Evolutionary conservation across 2,797 vertebrate genomes (phyloP), one percentile per base, ranked within the genome.

Genomic region (Anguilla megastoma): DNA sequence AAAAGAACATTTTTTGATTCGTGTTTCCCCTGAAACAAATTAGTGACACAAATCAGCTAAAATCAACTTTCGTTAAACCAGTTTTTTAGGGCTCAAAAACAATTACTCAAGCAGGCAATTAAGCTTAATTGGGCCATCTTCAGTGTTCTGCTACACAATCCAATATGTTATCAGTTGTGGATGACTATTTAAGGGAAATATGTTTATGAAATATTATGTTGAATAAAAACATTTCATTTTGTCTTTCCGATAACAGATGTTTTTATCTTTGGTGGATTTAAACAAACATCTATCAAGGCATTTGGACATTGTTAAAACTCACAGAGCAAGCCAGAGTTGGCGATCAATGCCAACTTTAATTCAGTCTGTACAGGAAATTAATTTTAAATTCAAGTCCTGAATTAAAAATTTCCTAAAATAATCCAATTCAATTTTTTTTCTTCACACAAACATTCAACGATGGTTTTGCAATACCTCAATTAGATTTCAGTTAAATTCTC

Each of bases 301-400:
- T 66, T n/a, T 66, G 21, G 5, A 27, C 63, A n/a, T 14, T 0
- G 63, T 66, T 3, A 66, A 66, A 66, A 66, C n/a, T 66, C n/a
- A 27, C 63, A 9, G 63, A n/a, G 21, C 63, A n/a, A 66, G 63
- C 21, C 21, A 66, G 60, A 24, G 60, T 14, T 56, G 21, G n/a
- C 21, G 21, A 5, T 24, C 60, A 6, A 66, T 66, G n/a, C 21
- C 63, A 27, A 9, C 24, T 66, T 27, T 5, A 66, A 66, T n/a
- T 66, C n/a, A 8, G n/a, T 66, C 63, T n/a, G n/a, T n/a, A n/a
- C 63, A n/a, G 63, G 63, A 66, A 66, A 66, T 66, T n/a, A 66
- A 66, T 27, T 41, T 66, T 3, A n/a, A 66, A 66, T 66, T 56
- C 54, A 56, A 56, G 54, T 56, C 54, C 14, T 16, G 14, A 56